Evolutionary conservation across 2,113 vertebrate genomes (phyloP).

Genomic region (Hemiscyllium ocellatum): DNA sequence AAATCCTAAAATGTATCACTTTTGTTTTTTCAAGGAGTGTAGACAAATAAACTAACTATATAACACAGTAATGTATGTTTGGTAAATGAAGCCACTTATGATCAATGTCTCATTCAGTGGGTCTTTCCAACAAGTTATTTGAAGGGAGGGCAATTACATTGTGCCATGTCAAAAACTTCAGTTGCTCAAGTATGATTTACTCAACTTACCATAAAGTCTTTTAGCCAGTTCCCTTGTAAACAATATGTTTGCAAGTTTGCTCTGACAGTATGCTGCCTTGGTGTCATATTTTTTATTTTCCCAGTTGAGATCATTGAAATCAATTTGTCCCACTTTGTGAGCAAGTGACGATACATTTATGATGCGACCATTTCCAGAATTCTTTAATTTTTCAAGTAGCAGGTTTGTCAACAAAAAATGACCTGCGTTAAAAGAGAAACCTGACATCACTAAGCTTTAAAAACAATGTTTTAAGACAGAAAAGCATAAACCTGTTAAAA

Average conservation of each 20-base stretch:
- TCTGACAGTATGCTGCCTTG: slow-evolving; percentile 78
- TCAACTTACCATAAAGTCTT: slow-evolving; percentile 61
- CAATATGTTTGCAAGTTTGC: slow-evolving; percentile 73
- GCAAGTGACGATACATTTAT: slow-evolving; percentile 76
- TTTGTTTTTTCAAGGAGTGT: neutral
- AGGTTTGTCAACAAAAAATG: slow-evolving; percentile 77
- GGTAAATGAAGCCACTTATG: neutral
- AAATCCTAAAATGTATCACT: too few species aligned
- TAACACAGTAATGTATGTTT: neutral
- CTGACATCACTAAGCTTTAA: neutral
- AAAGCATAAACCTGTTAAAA: neutral
- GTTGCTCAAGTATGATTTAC: neutral
- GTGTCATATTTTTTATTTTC: slow-evolving; percentile 69
- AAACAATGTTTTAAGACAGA: neutral
- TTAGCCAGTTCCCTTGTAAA: slow-evolving; percentile 73
- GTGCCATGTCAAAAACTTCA: neutral
- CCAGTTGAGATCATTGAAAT: slow-evolving; percentile 77
- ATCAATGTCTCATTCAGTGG: too few species aligned
- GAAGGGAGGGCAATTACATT: neutral
- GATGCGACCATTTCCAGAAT: slow-evolving; percentile 66
- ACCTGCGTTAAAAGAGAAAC: slow-evolving; percentile 50
- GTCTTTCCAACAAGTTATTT: neutral
- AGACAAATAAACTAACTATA: neutral
- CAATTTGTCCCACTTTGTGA: slow-evolving; percentile 67
- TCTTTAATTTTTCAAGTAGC: slow-evolving; percentile 70